A percentile compares a stretch with the other conserved stretches of the same genome.
phyloP scores from a whole-genome alignment of 2,113 vertebrate species.

The Struthidea cinerea region DNA sequence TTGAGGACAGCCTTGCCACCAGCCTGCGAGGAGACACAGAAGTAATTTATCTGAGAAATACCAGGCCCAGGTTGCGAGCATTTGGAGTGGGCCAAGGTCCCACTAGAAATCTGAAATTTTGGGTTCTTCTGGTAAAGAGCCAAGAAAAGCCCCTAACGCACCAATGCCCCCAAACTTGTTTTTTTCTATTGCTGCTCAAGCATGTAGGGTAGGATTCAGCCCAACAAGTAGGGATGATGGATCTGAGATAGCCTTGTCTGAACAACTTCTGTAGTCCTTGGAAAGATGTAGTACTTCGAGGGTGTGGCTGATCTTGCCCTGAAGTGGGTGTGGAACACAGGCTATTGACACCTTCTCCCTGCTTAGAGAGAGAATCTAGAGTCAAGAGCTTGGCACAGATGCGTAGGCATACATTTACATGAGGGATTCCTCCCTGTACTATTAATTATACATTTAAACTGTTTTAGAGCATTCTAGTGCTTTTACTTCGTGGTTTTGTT shows the following conservation, averaged over 20 bases:
- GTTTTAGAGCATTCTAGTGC: neutral
- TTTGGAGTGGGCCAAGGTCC: neutral
- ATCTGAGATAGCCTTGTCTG: neutral
- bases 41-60: neutral
- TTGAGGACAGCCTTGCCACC: neutral
- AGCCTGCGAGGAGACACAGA: neutral
- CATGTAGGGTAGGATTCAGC: neutral
- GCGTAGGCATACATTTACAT: neutral
- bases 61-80: neutral
- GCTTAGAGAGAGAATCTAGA: neutral
- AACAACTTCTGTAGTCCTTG: neutral
- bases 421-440: neutral
- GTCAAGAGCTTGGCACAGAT: neutral
- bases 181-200: neutral
- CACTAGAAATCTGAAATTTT: neutral
- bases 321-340: fast-evolving
- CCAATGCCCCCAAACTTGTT: neutral
- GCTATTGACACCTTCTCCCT: neutral
- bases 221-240: neutral
- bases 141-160: neutral
- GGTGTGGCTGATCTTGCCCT: neutral
- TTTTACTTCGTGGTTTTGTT: neutral
- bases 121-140: neutral
- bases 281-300: neutral
- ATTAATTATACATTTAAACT: neutral